These are phyloP conservation scores for Ctenoplectra terminalis DNA, from an alignment of 1,140 invertebrate genomes.

Conservation along the genomic window DNA sequence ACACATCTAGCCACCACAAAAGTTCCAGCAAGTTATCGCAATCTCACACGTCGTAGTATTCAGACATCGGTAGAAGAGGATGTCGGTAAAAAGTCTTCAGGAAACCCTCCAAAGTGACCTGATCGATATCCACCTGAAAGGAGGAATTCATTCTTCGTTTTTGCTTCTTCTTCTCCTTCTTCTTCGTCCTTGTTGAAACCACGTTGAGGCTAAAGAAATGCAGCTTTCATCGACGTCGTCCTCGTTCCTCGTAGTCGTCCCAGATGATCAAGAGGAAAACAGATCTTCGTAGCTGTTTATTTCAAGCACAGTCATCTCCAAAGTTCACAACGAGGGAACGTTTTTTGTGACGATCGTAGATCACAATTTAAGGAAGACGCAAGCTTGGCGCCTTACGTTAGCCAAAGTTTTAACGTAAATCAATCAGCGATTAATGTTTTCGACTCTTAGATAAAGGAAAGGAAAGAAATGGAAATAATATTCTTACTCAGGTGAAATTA, in stretches of 20 bases:
- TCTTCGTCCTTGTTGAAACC: slow-evolving; percentile 5
- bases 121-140: slow-evolving; percentile 9
- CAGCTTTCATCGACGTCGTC: slow-evolving; percentile 19
- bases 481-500: slow-evolving; percentile 57
- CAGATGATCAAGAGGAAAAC: slow-evolving; percentile 1
- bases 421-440: slow-evolving; percentile 29
- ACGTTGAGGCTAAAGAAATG: background rate
- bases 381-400: slow-evolving; percentile 53
- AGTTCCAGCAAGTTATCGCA: slow-evolving; percentile 73
- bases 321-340: background rate
- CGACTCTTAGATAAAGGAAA: slow-evolving; percentile 25
- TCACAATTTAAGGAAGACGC: slow-evolving; percentile 6
- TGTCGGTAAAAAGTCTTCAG: slow-evolving; percentile 20
- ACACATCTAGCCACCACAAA: slow-evolving; percentile 74
- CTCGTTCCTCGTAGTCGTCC: slow-evolving; percentile 5
- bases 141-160: too few species aligned
- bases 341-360: background rate
- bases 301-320: background rate
- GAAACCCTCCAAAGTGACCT: slow-evolving; percentile 15
- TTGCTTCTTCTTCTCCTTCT: slow-evolving; percentile 15
- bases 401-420: slow-evolving; percentile 58
- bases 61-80: slow-evolving; percentile 41
- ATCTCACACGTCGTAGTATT: slow-evolving; percentile 72
- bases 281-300: background rate
- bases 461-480: slow-evolving; percentile 34